A percentile compares a stretch with the other conserved stretches of the same genome.
phyloP scores from a whole-genome alignment of 2,888 invertebrate species.

The Ophion ventricosus region DNA sequence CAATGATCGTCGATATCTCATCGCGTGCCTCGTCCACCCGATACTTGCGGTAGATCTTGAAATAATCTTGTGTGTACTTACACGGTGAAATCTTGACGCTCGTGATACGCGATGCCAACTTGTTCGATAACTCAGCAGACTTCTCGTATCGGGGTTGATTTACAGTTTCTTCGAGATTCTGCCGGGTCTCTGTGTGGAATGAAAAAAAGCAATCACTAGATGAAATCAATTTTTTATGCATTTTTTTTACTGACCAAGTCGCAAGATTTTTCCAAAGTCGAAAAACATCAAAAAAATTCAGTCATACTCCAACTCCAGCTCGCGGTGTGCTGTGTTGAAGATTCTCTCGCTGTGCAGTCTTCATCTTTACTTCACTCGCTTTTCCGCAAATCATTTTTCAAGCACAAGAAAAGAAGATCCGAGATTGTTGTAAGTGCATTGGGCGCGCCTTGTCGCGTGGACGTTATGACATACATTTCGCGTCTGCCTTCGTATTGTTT shows the following conservation, averaged over 20 bases:
- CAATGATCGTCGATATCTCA: slow-evolving; percentile 31
- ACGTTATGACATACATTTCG: slow-evolving; percentile 64
- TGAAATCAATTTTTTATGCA: not conserved
- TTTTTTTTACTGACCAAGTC: not conserved
- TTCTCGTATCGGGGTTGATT: not conserved
- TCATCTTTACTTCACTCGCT: slow-evolving; percentile 9
- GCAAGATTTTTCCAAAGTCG: not conserved
- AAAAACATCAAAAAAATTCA: too few species aligned
- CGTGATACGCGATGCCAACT: slow-evolving; percentile 19
- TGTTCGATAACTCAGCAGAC: slow-evolving; percentile 11
- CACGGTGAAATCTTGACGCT: slow-evolving; percentile 32
- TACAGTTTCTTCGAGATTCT: slow-evolving; percentile 1
- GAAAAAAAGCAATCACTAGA: not conserved
- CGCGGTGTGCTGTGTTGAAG: not conserved
- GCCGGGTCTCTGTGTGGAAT: not conserved
- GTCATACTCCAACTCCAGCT: not conserved
- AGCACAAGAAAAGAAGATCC: slow-evolving; percentile 48
- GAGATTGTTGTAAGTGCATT: slow-evolving; percentile 42
- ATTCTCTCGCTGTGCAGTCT: slow-evolving; percentile 10
- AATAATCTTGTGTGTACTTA: slow-evolving; percentile 38
- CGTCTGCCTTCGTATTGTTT: slow-evolving; percentile 56
- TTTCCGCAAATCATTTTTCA: slow-evolving; percentile 35
- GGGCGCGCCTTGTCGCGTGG: slow-evolving; percentile 64
- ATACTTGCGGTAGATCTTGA: slow-evolving; percentile 58
- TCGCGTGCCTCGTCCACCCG: slow-evolving; percentile 53